These are phyloP conservation scores for Rhingia rostrata DNA, from an alignment of 2,888 invertebrate genomes.

Conservation along the genomic window DNA sequence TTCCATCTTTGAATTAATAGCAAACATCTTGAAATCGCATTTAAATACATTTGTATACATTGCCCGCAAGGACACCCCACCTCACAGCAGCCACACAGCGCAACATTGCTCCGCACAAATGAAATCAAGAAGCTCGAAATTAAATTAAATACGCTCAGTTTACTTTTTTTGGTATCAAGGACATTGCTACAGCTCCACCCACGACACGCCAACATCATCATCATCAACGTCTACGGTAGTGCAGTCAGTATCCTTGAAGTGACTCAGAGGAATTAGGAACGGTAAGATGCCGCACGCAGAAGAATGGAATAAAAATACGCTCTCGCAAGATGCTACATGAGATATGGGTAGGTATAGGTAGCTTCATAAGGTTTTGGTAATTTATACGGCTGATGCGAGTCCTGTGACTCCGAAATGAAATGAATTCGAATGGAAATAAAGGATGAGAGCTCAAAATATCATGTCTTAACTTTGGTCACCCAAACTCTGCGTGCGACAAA, in stretches of 20 bases:
- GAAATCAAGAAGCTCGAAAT: conserved; percentile 80
- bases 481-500: conserved; percentile 43
- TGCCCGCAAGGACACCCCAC: conserved; percentile 31
- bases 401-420: conserved; percentile 51
- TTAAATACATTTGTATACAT: conserved; percentile 74
- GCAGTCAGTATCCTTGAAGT: conserved; percentile 60
- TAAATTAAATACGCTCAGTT: conserved; percentile 81
- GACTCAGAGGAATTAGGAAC: conserved; percentile 60
- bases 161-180: conserved; percentile 76
- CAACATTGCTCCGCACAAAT: conserved; percentile 62
- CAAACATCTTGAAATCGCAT: conserved; percentile 74
- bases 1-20: conserved; percentile 73
- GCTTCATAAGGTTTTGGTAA: conserved; percentile 50
- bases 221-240: background rate
- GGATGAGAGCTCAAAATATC: conserved; percentile 49
- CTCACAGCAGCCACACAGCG: conserved; percentile 67
- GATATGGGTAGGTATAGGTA: conserved; percentile 20
- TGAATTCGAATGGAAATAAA: conserved; percentile 71
- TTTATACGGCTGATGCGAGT: conserved; percentile 56
- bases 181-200: conserved; percentile 9
- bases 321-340: conserved; percentile 37
- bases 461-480: conserved; percentile 67
- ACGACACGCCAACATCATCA: background rate
- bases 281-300: conserved; percentile 47
- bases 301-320: conserved; percentile 58